Conservation (phyloP, 2,888 invertebrate species). For the Dynastes grantii region DNA sequence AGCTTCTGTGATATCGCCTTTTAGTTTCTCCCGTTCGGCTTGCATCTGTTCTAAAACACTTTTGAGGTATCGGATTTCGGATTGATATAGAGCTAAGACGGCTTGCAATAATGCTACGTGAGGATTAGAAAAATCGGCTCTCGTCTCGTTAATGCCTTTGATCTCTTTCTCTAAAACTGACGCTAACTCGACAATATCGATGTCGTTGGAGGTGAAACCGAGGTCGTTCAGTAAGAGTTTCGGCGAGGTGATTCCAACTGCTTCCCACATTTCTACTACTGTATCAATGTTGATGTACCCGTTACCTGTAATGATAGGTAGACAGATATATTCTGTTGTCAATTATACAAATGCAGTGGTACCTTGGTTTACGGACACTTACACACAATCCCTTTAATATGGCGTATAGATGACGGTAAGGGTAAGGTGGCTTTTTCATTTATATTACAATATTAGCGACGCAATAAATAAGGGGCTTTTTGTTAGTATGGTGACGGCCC, state of each 20-base stretch:
- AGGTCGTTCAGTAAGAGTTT: slow-evolving; percentile 78
- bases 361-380: too few species aligned
- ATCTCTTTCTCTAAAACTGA: slow-evolving; percentile 81
- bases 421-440: too few species aligned
- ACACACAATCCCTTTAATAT: too few species aligned
- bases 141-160: slow-evolving; percentile 62
- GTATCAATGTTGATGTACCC: slow-evolving; percentile 70
- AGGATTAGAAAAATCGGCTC: slow-evolving; percentile 66
- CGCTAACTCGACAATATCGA: slow-evolving; percentile 77
- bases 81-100: slow-evolving; percentile 78
- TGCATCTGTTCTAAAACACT: slow-evolving; percentile 78
- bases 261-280: slow-evolving; percentile 83
- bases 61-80: slow-evolving; percentile 77
- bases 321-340: neutral
- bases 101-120: slow-evolving; percentile 76
- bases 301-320: slow-evolving; percentile 54
- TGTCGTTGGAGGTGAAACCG: slow-evolving; percentile 75
- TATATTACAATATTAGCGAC: too few species aligned
- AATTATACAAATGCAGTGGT: too few species aligned
- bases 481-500: too few species aligned
- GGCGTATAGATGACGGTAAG: too few species aligned
- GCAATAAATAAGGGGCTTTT: too few species aligned
- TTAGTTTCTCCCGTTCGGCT: slow-evolving; percentile 87
- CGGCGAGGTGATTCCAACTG: slow-evolving; percentile 79
- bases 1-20: slow-evolving; percentile 85